These are phyloP conservation scores for Philypnodon macrostomus DNA, from an alignment of 2,797 vertebrate genomes.

Conservation along the genomic window DNA sequence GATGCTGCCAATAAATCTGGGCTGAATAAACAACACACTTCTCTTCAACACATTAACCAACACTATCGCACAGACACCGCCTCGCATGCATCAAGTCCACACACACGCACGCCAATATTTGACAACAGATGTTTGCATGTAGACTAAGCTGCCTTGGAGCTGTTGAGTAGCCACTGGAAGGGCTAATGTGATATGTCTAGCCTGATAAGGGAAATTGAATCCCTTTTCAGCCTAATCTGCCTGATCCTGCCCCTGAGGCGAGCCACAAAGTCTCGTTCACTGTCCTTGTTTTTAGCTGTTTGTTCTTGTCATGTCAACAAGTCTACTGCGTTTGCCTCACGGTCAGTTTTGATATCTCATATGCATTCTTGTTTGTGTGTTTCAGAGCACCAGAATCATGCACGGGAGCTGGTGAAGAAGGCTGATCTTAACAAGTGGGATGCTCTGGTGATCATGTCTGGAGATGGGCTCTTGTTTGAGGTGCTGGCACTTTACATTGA, in stretches of 20 bases:
- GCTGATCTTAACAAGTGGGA: conserved; percentile 87
- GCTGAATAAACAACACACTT: conserved; percentile 47
- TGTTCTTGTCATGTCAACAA: conserved; percentile 9
- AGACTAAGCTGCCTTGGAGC: conserved; percentile 53
- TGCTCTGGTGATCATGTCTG: conserved; percentile 86
- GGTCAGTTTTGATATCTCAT: not conserved
- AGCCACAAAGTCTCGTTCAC: conserved; percentile 20
- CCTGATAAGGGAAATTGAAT: conserved; percentile 59
- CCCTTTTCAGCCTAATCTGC: conserved; percentile 57
- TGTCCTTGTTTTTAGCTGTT: conserved; percentile 28
- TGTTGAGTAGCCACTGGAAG: conserved; percentile 60
- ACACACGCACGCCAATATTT: conserved; percentile 33
- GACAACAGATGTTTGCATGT: conserved; percentile 59
- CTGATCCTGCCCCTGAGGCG: conserved; percentile 53
- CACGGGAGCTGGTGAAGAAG: conserved; percentile 83
- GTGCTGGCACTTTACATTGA: conserved; percentile 63
- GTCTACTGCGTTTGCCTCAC: not conserved
- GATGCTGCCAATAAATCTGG: conserved; percentile 52
- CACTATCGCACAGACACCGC: conserved; percentile 17
- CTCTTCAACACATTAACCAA: conserved; percentile 42
- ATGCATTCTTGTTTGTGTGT: not conserved
- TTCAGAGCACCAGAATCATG: conserved; percentile 87
- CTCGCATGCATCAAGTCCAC: conserved; percentile 5
- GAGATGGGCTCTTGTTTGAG: conserved; percentile 91
- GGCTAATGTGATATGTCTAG: conserved; percentile 58